Percentiles rank a stretch among this genome's conserved stretches.
Evolutionary conservation across 2,113 vertebrate genomes (phyloP).

Genomic region (Chunga burmeisteri): DNA sequence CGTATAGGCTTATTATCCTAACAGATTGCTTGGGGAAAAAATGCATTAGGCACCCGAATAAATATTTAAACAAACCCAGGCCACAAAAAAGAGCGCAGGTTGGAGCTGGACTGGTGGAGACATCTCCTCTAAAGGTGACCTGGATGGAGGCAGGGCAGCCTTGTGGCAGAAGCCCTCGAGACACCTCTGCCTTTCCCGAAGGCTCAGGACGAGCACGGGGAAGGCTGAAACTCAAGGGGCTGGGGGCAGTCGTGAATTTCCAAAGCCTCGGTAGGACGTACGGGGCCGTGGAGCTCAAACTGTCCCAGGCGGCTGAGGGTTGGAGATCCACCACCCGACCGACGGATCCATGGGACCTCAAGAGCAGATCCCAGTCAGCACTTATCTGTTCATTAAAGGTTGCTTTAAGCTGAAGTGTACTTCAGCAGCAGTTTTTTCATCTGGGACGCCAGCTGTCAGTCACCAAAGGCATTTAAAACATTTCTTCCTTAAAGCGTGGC

Average conservation of each 20-base stretch:
- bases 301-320: neutral
- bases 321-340: neutral
- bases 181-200: neutral
- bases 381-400: neutral
- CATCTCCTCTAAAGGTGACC: neutral
- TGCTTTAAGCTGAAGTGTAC: neutral
- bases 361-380: neutral
- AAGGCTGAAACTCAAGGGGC: neutral
- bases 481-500: neutral
- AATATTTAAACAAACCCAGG: neutral
- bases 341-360: neutral
- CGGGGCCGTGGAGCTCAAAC: neutral
- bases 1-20: rapidly evolving
- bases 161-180: neutral
- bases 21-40: neutral
- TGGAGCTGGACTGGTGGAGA: neutral
- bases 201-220: rapidly evolving
- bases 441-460: neutral
- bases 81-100: neutral
- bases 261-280: too few species aligned
- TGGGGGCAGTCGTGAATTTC: neutral
- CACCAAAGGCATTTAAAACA: neutral
- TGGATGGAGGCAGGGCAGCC: neutral
- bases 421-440: neutral
- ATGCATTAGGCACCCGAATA: neutral